Evolutionary conservation across 1,140 invertebrate genomes (phyloP).

Genomic region (Paramacrobiotus metropolitanus): DNA sequence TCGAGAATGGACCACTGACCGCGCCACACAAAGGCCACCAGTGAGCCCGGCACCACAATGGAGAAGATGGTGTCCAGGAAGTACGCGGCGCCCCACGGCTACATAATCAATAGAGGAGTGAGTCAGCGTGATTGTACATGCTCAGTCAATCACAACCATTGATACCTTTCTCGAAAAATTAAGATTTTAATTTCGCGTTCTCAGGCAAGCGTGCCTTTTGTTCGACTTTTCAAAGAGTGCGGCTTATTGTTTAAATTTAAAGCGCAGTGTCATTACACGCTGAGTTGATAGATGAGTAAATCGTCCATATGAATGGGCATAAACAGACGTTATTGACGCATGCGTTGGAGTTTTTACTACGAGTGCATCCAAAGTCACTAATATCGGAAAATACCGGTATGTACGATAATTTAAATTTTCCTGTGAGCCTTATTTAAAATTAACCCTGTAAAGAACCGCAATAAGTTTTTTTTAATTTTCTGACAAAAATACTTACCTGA

Average conservation of each 20-base stretch:
- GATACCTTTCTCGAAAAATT: background rate
- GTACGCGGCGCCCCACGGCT: background rate
- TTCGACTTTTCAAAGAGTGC: background rate
- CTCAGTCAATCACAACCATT: background rate
- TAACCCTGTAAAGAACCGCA: too few relatives aligned
- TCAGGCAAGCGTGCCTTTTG: background rate
- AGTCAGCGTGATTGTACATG: background rate
- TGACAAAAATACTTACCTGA: background rate
- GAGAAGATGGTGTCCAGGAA: slow-evolving; percentile 54
- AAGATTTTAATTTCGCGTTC: background rate
- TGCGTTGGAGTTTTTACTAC: too few relatives aligned
- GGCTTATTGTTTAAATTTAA: background rate
- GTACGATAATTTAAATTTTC: too few relatives aligned
- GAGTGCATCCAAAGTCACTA: too few relatives aligned
- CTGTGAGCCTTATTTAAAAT: too few relatives aligned
- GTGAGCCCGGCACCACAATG: slow-evolving; percentile 48
- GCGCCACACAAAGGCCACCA: slow-evolving; percentile 65
- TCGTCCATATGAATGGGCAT: too few relatives aligned
- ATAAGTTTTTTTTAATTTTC: too few relatives aligned
- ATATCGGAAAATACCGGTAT: too few relatives aligned
- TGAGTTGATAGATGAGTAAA: too few relatives aligned
- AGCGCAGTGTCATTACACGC: too few relatives aligned
- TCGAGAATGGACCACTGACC: slow-evolving; percentile 56
- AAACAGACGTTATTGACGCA: too few relatives aligned
- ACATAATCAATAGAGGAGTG: background rate